Base-by-base conservation (phyloP, 1,140 invertebrate genomes). In the Dreissena rostriformis region DNA sequence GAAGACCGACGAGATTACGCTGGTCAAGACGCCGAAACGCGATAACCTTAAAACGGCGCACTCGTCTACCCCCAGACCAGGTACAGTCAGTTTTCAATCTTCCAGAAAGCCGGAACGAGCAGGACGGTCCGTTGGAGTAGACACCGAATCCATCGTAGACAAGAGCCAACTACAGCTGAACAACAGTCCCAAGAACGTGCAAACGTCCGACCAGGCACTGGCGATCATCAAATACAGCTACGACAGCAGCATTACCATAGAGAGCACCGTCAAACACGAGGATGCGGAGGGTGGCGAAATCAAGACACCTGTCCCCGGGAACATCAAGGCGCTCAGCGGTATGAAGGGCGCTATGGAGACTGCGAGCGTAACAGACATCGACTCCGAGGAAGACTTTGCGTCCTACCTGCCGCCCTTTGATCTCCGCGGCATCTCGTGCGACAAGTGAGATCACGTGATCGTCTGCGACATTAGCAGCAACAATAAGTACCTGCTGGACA, bases 401-500 rank as follows among this genome's bases (percentile, higher is more conserved):
- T 53, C 28, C 19, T 26, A 68, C 17, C 6, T 77, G 19, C 82
- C 82, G 14, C 68, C 73, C n/a, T 86, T 86, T 67, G 76, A 83
- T 73, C 84, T 79, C 49, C 77, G 86, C 26, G 88, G 88, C 29
- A 78, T 89, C 52, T 79, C 78, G 49, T 86, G 85, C 51, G 88
- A 89, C 73, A 85, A 65, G 51, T 86, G 85, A 53, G 86, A 85
- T 65, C 87, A 88, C 55, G 85, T 90, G 39, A 87, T 90, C 19
- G 82, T 90, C 22, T 77, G 86, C 17, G 88, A 90, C 71, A 84
- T 85, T 51, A 86, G 83, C 77, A 90, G 88, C 81, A 87, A 90
- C 76, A 72, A 72, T 52, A 55, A 88, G 5, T 83, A 87, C 51
- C 72, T 90, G 52, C 63, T 90, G 49, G 88, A 88, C 57, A 76